These are phyloP conservation scores for Microctonus hyperodae DNA, from an alignment of 2,888 invertebrate species.

Conservation along the genomic window DNA sequence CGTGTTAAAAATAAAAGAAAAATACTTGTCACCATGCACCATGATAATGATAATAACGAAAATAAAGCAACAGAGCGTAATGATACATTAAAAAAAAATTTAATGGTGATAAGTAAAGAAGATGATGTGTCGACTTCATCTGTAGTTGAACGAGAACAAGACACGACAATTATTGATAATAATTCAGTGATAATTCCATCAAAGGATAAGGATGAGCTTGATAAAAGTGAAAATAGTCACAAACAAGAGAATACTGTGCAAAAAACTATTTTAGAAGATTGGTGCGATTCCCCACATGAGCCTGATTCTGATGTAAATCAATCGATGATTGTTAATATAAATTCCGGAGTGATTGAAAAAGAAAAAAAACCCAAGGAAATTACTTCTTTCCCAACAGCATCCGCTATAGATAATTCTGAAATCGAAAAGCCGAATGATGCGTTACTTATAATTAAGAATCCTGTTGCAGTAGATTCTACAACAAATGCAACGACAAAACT, in stretches of 20 bases:
- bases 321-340: neutral
- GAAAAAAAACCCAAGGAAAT: slow-evolving; percentile 1
- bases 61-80: neutral
- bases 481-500: neutral
- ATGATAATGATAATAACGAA: neutral
- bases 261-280: neutral
- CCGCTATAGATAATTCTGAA: neutral
- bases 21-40: neutral
- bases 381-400: neutral
- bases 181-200: neutral
- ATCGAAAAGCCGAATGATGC: neutral
- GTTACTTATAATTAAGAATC: neutral
- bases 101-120: too few relatives aligned
- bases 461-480: neutral
- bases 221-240: neutral
- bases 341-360: neutral
- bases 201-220: neutral
- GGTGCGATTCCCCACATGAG: neutral
- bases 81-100: neutral
- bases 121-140: neutral
- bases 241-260: neutral
- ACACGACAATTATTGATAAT: neutral
- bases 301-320: neutral
- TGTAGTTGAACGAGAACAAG: neutral
- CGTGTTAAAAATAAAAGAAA: neutral